These are phyloP conservation scores for Drosophila arizonae DNA, from an alignment of 1,140 invertebrate genomes.

Conservation along the genomic window DNA sequence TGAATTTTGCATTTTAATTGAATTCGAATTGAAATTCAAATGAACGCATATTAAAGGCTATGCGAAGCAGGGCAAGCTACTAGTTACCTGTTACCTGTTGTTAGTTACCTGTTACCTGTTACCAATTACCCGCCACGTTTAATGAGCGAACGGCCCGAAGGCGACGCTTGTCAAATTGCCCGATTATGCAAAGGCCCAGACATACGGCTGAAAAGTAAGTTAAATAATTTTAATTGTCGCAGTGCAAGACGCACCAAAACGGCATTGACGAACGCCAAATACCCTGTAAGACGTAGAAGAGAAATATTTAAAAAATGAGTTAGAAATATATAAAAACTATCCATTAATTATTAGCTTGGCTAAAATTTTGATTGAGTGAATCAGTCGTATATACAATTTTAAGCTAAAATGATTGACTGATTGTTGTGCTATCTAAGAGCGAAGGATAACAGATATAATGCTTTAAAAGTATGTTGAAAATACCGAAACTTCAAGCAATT, in stretches of 20 bases:
- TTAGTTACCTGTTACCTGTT: conserved; percentile 1
- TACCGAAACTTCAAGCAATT: too few relatives aligned
- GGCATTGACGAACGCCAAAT: background rate
- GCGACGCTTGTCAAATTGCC: conserved; percentile 64
- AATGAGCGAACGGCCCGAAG: conserved; percentile 23
- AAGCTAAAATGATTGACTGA: too few relatives aligned
- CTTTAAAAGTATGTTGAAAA: too few relatives aligned
- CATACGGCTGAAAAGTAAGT: conserved; percentile 15
- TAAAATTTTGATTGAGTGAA: too few relatives aligned
- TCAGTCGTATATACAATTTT: too few relatives aligned
- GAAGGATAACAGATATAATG: too few relatives aligned
- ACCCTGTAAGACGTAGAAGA: background rate
- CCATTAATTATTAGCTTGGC: too few relatives aligned
- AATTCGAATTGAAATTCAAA: conserved; percentile 63
- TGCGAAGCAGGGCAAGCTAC: conserved; percentile 52
- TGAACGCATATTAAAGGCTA: conserved; percentile 42
- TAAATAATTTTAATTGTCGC: conserved; percentile 68
- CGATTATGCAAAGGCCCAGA: conserved; percentile 60
- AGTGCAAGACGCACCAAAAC: conserved; percentile 24
- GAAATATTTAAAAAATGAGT: conserved; percentile 9
- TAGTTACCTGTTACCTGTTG: background rate
- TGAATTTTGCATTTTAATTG: conserved; percentile 69
- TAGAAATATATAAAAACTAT: background rate
- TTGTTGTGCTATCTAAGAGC: too few relatives aligned
- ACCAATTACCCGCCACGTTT: conserved; percentile 17